These are phyloP conservation scores for Artibeus jamaicensis DNA, from an alignment of 2,797 vertebrate species.

Conservation along the genomic window DNA sequence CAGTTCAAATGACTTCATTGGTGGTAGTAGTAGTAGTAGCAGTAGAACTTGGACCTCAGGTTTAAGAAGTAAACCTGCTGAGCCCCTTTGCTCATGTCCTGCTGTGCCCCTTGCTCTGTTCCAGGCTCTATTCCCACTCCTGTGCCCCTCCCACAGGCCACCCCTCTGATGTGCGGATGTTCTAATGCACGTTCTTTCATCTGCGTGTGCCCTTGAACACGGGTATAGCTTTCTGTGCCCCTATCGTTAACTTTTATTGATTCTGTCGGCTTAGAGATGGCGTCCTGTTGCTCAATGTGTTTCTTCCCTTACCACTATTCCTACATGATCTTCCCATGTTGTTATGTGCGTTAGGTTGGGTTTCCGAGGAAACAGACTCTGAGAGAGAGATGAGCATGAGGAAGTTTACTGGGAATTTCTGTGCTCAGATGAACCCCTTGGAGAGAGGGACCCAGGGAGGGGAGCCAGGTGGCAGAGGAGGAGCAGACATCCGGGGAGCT, in stretches of 20 bases:
- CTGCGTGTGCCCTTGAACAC: background rate
- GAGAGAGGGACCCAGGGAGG: background rate
- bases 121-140: background rate
- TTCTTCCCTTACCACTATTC: background rate
- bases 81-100: background rate
- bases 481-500: background rate
- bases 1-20: background rate
- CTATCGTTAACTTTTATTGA: background rate
- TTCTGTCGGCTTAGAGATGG: background rate
- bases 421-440: background rate
- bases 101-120: background rate
- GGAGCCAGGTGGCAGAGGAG: background rate
- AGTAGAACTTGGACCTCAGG: background rate
- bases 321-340: background rate
- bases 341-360: background rate
- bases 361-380: background rate
- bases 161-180: background rate
- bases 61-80: background rate
- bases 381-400: background rate
- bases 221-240: background rate
- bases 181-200: background rate
- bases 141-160: fast-evolving
- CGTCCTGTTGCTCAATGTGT: background rate
- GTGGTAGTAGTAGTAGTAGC: background rate
- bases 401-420: background rate